A percentile compares a stretch with the other conserved stretches of the same genome.
phyloP scores from a whole-genome alignment of 2,888 invertebrate genomes.

The Polydrusus cervinus region DNA sequence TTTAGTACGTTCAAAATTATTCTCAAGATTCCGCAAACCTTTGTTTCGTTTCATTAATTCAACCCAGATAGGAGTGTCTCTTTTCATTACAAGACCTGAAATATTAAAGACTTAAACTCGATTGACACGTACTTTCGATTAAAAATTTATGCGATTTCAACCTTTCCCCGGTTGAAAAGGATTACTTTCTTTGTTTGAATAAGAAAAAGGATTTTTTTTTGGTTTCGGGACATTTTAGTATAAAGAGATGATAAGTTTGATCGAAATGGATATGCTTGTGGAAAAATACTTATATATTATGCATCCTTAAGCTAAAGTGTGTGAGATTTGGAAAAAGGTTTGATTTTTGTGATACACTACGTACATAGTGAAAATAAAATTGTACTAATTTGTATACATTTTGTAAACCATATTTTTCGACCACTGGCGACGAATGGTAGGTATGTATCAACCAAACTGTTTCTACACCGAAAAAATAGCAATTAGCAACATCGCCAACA shows the following conservation, averaged over 20 bases:
- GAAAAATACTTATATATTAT: not conserved
- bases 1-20: too few relatives aligned
- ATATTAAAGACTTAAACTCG: constrained; percentile 22
- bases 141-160: constrained; percentile 23
- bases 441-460: too few relatives aligned
- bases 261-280: not conserved
- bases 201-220: constrained; percentile 1
- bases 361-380: too few relatives aligned
- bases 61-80: not conserved
- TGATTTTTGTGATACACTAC: too few relatives aligned
- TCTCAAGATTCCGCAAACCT: too few relatives aligned
- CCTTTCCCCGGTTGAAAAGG: constrained; percentile 4
- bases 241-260: constrained; percentile 8
- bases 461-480: too few relatives aligned
- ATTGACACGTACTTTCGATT: constrained; percentile 22
- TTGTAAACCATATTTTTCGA: too few relatives aligned
- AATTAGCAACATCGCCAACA: too few relatives aligned
- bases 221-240: not conserved
- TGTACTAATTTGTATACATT: too few relatives aligned
- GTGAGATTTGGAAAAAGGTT: not conserved
- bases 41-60: not conserved
- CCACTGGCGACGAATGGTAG: too few relatives aligned
- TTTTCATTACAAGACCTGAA: constrained; percentile 12
- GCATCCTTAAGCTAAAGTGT: not conserved
- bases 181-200: constrained; percentile 25